These are phyloP conservation scores for Argentina silus DNA, from an alignment of 2,797 vertebrate genomes.

Conservation along the genomic window DNA sequence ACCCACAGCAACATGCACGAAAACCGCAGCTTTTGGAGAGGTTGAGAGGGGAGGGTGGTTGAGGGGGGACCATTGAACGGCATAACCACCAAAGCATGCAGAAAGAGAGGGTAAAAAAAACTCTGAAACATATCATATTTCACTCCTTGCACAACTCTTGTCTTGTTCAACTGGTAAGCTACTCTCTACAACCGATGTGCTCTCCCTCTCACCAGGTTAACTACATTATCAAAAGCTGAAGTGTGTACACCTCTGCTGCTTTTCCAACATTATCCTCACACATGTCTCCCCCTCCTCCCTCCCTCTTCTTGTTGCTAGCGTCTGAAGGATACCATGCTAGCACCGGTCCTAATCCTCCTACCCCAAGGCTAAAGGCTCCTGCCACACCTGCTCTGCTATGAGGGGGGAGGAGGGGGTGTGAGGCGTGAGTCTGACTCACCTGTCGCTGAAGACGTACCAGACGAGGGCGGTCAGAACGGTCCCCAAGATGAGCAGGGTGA, in stretches of 20 bases:
- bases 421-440: conserved; percentile 53
- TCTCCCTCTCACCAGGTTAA: background rate
- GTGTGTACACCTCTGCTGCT: background rate
- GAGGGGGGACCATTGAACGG: background rate
- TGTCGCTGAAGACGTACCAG: conserved; percentile 52
- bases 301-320: background rate
- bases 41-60: background rate
- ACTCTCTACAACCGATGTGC: background rate
- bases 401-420: background rate
- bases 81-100: background rate
- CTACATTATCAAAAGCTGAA: background rate
- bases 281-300: background rate
- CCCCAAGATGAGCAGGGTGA: conserved; percentile 56
- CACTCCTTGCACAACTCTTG: background rate
- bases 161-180: background rate
- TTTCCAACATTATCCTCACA: background rate
- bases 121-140: background rate
- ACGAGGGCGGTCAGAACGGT: conserved; percentile 59
- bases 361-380: background rate
- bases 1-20: conserved; percentile 1
- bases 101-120: background rate
- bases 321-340: background rate
- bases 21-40: background rate
- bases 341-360: background rate
- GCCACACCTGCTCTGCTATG: background rate